Evolutionary conservation across 2,888 invertebrate genomes (phyloP), one percentile per base, ranked within the genome.

Genomic region (Patella depressa): DNA sequence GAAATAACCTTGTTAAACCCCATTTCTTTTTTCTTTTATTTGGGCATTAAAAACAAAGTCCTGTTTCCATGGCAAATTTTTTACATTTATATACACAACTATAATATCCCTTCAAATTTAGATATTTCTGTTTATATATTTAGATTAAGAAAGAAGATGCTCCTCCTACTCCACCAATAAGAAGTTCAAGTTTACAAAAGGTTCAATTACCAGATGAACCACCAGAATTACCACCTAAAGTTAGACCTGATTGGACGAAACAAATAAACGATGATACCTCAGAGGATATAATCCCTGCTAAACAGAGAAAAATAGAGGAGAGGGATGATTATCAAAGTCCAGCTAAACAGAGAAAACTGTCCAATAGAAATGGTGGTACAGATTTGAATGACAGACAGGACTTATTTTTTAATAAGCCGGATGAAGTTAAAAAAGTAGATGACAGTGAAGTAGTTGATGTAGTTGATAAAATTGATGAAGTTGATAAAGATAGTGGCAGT

Each of bases 391-490:
- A 45, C 45, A 45, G 45, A 45, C 45, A 45, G 7, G 45, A 45
- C 7, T 45, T 45, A 14, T 54, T 72, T 9, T 75, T 65, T 5
- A 65, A 71, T 53, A 77, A 80, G 11, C 71, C 73, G 15, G 77
- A 74, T 9, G 72, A 77, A 71, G 59, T 73, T 74, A 53, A 84
- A 80, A 19, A 59, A 69, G 70, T 83, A 78, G 72, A 82, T 76
- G 79, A 82, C 76, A 74, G 72, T 11, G 53, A 79, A 11, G 77
- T 78, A 53, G 79, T 79, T 70, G 80, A 79, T 54, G 77, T 78
- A 53, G 79, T 79, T 70, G 80, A 79, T 54, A 73, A 72, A 19
- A 72, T 72, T 74, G 72, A 72, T 72, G 71, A 45, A 57, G 75
- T 59, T 75, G 78, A 76, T 53, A 74, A 71, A 15, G 59, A 72